Evolutionary conservation across 2,797 vertebrate genomes (phyloP).

Genomic region (Malurus splendens): DNA sequence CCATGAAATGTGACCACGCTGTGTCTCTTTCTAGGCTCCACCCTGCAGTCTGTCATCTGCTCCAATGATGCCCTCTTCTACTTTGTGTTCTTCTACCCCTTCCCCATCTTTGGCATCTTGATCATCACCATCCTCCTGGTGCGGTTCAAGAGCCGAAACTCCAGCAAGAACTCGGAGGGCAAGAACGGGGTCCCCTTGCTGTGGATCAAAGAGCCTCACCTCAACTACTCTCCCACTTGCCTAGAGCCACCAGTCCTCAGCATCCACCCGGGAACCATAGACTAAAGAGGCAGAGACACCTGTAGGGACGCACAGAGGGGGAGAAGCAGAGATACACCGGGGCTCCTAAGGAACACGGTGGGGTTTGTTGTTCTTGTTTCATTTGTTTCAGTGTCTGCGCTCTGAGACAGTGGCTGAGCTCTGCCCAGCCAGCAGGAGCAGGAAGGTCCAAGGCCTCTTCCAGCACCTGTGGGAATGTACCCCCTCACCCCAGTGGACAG

Average conservation of each 20-base stretch:
- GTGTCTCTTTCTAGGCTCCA: slow-evolving; percentile 76
- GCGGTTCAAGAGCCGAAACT: slow-evolving; percentile 89
- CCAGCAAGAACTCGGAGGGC: slow-evolving; percentile 91
- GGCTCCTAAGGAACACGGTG: slow-evolving; percentile 17
- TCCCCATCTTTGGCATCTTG: slow-evolving; percentile 94
- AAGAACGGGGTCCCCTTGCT: slow-evolving; percentile 95
- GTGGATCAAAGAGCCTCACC: slow-evolving; percentile 98
- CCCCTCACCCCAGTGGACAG: not conserved
- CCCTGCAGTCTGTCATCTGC: slow-evolving; percentile 90
- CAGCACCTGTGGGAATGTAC: not conserved
- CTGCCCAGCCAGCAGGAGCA: not conserved
- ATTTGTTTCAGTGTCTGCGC: slow-evolving; percentile 33
- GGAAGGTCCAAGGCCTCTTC: not conserved
- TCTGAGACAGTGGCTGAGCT: not conserved
- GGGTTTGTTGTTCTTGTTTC: slow-evolving; percentile 42
- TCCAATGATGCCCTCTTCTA: slow-evolving; percentile 95
- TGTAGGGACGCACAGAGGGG: not conserved
- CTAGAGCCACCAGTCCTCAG: slow-evolving; percentile 94
- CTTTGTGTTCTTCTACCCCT: slow-evolving; percentile 98
- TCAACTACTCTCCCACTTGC: slow-evolving; percentile 98
- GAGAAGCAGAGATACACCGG: not conserved
- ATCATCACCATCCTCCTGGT: slow-evolving; percentile 92
- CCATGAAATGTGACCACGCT: not conserved
- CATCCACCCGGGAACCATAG: slow-evolving; percentile 95
- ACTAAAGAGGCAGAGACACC: slow-evolving; percentile 71